Evolutionary conservation across 2,888 invertebrate genomes (phyloP).

Genomic region (Frankliniella fusca): DNA sequence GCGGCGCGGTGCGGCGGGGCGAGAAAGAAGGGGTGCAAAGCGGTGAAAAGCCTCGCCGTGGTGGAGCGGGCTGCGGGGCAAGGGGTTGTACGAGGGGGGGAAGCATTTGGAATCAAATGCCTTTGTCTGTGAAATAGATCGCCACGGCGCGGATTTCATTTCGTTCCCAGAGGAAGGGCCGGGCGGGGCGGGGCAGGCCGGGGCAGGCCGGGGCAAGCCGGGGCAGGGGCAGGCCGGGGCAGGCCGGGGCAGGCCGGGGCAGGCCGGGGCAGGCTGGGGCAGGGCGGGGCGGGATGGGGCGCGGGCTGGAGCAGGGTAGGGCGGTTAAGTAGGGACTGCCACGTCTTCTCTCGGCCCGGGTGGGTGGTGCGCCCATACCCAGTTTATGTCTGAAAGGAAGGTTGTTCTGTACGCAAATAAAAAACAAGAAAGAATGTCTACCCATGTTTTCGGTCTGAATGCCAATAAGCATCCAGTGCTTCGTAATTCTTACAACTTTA

Average conservation of each 20-base stretch:
- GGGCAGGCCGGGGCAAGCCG: neutral
- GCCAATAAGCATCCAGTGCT: no score
- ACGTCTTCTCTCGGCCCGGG: no score
- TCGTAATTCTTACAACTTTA: no score
- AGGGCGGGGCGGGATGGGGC: no score
- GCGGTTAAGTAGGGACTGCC: no score
- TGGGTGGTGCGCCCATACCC: no score
- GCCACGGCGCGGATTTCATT: constrained; percentile 11
- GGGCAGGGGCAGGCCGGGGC: neutral
- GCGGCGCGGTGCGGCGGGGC: neutral
- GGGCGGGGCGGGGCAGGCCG: neutral
- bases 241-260: no score
- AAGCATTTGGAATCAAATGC: neutral
- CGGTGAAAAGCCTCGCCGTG: neutral
- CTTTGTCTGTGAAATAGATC: constrained; percentile 25
- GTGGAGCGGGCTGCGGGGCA: neutral
- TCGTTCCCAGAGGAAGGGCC: neutral
- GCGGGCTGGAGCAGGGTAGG: neutral
- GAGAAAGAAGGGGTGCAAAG: constrained; percentile 3
- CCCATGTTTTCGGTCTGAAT: no score
- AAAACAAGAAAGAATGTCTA: no score
- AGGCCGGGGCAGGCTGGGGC: neutral
- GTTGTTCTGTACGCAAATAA: no score
- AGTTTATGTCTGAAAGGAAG: no score
- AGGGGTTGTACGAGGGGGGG: neutral